Evolutionary conservation across 2,888 invertebrate genomes (phyloP).

Genomic region (Andrena bucephala): DNA sequence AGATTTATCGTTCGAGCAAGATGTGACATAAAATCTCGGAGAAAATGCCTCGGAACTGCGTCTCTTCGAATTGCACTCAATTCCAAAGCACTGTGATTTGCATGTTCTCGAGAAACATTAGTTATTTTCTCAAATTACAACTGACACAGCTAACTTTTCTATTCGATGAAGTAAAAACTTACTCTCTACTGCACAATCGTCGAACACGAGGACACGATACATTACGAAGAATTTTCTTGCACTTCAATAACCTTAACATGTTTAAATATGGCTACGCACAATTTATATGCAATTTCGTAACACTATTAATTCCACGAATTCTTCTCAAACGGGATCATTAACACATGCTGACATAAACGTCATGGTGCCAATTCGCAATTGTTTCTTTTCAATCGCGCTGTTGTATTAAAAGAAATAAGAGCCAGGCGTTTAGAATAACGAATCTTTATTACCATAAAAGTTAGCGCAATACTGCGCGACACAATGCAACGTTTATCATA

Average conservation of each 20-base stretch:
- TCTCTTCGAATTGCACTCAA: background rate
- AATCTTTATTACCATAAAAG: slow-evolving; percentile 17
- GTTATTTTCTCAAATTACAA: slow-evolving; percentile 8
- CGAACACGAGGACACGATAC: background rate
- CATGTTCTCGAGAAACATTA: slow-evolving; percentile 42
- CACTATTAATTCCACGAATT: slow-evolving; percentile 1
- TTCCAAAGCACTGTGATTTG: background rate
- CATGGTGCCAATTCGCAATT: slow-evolving; percentile 42
- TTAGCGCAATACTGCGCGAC: slow-evolving; percentile 5
- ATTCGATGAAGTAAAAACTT: slow-evolving; percentile 19
- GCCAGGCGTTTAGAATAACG: background rate
- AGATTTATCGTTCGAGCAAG: background rate
- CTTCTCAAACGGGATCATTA: background rate
- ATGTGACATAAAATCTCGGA: background rate
- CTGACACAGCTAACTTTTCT: background rate
- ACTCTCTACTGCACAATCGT: slow-evolving; percentile 33
- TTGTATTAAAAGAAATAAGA: background rate
- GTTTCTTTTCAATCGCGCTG: slow-evolving; percentile 25
- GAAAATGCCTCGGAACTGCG: background rate
- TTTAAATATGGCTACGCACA: slow-evolving; percentile 7
- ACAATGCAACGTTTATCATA: slow-evolving; percentile 3
- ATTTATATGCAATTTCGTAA: slow-evolving; percentile 33
- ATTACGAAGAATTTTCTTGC: slow-evolving; percentile 11
- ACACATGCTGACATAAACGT: slow-evolving; percentile 1
- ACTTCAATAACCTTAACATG: slow-evolving; percentile 36